Conservation (phyloP, 1,140 invertebrate genomes). For the Daktulosphaira vitifoliae region DNA sequence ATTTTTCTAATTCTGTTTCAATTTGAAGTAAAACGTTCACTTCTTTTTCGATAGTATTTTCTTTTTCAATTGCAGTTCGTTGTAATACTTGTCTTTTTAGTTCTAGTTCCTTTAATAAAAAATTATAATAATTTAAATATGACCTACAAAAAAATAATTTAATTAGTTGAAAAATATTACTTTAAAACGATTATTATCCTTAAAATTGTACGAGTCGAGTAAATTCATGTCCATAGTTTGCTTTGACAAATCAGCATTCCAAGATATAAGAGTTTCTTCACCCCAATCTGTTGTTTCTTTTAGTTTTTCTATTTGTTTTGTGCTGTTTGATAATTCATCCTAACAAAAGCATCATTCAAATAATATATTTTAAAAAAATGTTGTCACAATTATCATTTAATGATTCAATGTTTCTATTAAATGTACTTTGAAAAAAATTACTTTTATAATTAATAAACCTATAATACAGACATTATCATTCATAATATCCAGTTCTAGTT, state of each 20-base stretch:
- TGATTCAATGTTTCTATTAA: too few relatives aligned
- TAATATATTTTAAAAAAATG: too few relatives aligned
- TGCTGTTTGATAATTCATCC: constrained; percentile 44
- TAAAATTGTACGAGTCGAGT: constrained; percentile 54
- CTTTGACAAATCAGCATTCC: constrained; percentile 53
- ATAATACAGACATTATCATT: too few relatives aligned
- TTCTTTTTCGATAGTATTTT: constrained; percentile 39
- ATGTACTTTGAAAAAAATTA: too few relatives aligned
- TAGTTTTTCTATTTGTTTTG: constrained; percentile 50
- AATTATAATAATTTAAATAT: constrained; percentile 17
- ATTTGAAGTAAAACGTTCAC: constrained; percentile 42
- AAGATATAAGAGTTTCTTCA: constrained; percentile 50
- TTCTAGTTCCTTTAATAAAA: constrained; percentile 43
- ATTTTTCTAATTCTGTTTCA: constrained; percentile 44
- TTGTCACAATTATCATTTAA: too few relatives aligned
- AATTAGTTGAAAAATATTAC: constrained; percentile 40
- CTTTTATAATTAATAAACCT: too few relatives aligned
- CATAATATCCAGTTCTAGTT: too few relatives aligned
- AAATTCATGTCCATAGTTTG: constrained; percentile 52
- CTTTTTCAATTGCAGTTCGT: constrained; percentile 40
- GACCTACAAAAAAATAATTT: background rate
- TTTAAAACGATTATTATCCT: constrained; percentile 54
- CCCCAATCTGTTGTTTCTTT: constrained; percentile 54
- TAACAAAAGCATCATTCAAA: too few relatives aligned
- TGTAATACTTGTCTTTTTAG: constrained; percentile 43